These are phyloP conservation scores for Melangyna quadrimaculata DNA, from an alignment of 2,888 invertebrate species.

Conservation along the genomic window DNA sequence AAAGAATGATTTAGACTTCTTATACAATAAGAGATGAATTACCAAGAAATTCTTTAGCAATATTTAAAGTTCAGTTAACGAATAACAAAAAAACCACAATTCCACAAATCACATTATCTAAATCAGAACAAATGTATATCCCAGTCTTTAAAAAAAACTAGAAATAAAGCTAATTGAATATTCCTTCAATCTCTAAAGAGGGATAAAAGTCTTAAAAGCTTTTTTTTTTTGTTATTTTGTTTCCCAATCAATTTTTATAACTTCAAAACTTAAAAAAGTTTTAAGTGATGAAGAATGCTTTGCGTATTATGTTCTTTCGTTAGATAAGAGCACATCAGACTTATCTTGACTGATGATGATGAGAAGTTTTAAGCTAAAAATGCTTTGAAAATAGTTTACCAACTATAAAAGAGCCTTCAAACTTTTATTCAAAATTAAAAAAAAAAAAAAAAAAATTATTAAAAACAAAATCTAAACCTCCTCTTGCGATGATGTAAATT, in stretches of 20 bases:
- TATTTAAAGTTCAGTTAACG: neutral
- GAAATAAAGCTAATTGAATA: neutral
- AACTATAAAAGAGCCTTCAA: neutral
- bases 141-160: neutral
- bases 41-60: no score
- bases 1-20: no score
- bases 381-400: neutral
- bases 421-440: neutral
- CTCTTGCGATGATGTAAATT: slow-evolving; percentile 13
- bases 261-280: neutral
- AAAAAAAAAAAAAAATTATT: neutral
- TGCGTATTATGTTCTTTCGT: neutral
- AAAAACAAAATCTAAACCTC: slow-evolving; percentile 16
- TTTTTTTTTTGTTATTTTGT: no score
- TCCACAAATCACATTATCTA: neutral
- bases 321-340: neutral
- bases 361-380: neutral
- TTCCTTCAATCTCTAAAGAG: neutral
- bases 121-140: neutral
- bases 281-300: neutral
- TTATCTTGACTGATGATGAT: neutral
- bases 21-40: no score
- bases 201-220: neutral
- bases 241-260: neutral
- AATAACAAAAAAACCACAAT: neutral